Base-by-base conservation (phyloP, 35 echinoderm and acorn worm genomes). In the Nesometra sesokonis region DNA sequence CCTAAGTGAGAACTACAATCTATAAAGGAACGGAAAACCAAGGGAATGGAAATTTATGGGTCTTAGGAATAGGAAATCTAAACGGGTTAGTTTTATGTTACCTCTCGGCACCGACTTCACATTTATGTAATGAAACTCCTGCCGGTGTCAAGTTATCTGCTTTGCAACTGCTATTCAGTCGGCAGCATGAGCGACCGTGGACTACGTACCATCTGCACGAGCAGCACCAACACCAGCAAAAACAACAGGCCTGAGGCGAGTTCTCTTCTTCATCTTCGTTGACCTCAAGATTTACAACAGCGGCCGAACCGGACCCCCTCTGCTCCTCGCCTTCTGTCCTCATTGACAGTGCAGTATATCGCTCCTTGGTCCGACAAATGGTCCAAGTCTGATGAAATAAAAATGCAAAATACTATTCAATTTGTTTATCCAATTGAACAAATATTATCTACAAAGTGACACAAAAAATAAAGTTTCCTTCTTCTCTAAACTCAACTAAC, bases 171-270 rank as follows among this genome's bases (percentile, higher is more conserved):
- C 80, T 82, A 38, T 35, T 82, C 37, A 82, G 80, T 82, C 80
- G 19, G 30, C 37, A 38, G 30, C 31, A 35, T 27, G 37, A 35
- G 21, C 38, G 30, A 78, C 33, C 32, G 17, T 21, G 19, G 4
- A 8, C 11, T 67, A 84, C 90, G 87, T 86, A 93, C 94, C 94
- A 97, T 37, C 91, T 90, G 88, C 94, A 97, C 35, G 91, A 91
- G 84, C 91, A 97, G 82, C 94, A 97, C 46, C 94, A 97, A 85
- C 94, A 97, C 94, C 94, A 97, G 83, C 94, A 97, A 84, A 97
- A 97, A 29, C 94, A 97, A 93, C 94, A 97, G 31, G 94, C 94
- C 76, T 88, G 91, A 29, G 94, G 52, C 21, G 52, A 83, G 21
- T 83, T 83, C 7, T 83, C 37, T 39, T 83, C 37, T 17, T 83